These are phyloP conservation scores for Sepiola atlantica DNA, from an alignment of 2,888 invertebrate genomes.

Conservation along the genomic window DNA sequence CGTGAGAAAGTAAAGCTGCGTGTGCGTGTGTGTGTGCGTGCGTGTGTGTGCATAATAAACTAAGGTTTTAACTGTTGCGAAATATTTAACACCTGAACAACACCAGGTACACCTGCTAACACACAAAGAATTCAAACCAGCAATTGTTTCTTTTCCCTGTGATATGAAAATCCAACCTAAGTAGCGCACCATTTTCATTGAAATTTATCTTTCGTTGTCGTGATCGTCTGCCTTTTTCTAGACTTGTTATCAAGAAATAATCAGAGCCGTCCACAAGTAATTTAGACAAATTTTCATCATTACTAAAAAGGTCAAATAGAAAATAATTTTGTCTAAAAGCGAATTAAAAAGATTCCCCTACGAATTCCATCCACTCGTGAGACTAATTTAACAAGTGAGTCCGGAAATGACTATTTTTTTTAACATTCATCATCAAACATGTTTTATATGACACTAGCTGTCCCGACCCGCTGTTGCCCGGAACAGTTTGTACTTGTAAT, in stretches of 20 bases:
- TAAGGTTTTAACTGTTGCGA: too few species aligned
- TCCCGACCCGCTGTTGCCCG: too few species aligned
- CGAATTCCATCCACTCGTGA: neutral
- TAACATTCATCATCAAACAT: neutral
- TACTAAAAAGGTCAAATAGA: conserved; percentile 1
- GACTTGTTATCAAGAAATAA: neutral
- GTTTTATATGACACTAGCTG: neutral
- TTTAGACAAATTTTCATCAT: neutral
- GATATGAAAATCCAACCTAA: neutral
- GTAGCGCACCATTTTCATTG: neutral
- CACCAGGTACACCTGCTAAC: too few species aligned
- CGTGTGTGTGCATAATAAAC: too few species aligned
- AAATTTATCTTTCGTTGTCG: neutral
- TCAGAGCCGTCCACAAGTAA: neutral
- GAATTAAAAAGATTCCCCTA: neutral
- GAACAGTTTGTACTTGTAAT: too few species aligned
- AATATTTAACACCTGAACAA: too few species aligned
- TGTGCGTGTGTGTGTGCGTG: too few species aligned
- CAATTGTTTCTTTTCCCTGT: neutral
- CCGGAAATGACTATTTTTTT: neutral
- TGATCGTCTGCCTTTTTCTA: neutral
- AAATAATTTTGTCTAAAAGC: neutral
- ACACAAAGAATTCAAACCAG: too few species aligned
- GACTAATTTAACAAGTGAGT: neutral
- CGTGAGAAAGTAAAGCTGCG: too few species aligned